Percentiles rank a stretch among this genome's conserved stretches.
Conservation (phyloP, 2,888 invertebrate genomes). For the Ametastegia equiseti region DNA sequence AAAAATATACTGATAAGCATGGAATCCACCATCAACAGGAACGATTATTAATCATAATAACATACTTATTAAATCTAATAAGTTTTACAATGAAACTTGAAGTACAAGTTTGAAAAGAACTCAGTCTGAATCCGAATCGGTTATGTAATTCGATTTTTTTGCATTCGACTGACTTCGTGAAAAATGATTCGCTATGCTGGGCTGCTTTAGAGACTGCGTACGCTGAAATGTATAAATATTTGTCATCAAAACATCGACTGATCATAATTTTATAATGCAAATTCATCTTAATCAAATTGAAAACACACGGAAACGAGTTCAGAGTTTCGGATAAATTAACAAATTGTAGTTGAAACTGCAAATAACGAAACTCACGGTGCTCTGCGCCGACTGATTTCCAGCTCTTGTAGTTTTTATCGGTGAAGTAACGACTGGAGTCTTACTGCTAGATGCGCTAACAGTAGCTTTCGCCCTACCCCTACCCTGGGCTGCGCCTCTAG, state of each 20-base stretch:
- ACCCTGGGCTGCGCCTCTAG: constrained; percentile 48
- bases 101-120: background rate
- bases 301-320: background rate
- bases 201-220: background rate
- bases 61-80: background rate
- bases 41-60: background rate
- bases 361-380: background rate
- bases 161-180: background rate
- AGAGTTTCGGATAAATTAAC: background rate
- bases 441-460: background rate
- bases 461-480: constrained; percentile 45
- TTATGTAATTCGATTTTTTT: background rate
- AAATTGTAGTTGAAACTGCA: background rate
- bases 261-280: background rate
- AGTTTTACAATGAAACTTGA: background rate
- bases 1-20: background rate
- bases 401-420: constrained; percentile 2
- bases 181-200: constrained; percentile 6
- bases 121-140: constrained; percentile 31
- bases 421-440: background rate
- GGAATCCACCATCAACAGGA: no score
- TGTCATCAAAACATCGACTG: background rate
- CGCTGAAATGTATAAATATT: constrained; percentile 1
- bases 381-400: background rate
- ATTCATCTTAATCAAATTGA: background rate